Evolutionary conservation across 2,113 vertebrate species (phyloP).

Genomic region (Ondatra zibethicus): DNA sequence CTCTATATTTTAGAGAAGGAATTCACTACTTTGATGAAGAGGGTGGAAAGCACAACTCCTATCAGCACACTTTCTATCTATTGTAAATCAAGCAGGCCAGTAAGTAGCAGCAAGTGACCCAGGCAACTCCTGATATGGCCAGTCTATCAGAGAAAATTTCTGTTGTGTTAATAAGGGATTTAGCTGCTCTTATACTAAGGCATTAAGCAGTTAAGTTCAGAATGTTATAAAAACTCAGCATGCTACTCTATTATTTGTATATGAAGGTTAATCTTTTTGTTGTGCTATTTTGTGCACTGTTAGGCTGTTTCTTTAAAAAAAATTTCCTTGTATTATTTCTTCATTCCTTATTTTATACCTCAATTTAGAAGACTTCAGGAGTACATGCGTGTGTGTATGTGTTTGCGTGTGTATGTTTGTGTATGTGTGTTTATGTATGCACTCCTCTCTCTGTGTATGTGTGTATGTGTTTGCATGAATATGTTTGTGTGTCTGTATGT

Average conservation of each 20-base stretch:
- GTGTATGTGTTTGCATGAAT: no score
- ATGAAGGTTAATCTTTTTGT: background rate
- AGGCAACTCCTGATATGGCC: background rate
- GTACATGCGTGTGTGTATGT: background rate
- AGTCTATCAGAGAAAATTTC: background rate
- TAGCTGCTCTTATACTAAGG: background rate
- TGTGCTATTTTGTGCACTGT: background rate
- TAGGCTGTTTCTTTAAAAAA: background rate
- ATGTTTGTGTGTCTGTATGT: no score
- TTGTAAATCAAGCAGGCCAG: background rate
- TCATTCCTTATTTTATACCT: background rate
- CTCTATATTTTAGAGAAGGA: conserved; percentile 9
- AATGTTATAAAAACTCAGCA: background rate
- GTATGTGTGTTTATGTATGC: no score
- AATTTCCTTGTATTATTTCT: background rate
- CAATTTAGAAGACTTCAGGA: background rate
- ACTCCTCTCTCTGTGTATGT: no score
- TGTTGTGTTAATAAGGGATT: background rate
- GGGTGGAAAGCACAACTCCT: background rate
- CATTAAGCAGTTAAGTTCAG: background rate
- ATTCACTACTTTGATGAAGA: background rate
- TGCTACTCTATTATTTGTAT: background rate
- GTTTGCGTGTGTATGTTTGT: no score
- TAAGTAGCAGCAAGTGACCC: background rate
- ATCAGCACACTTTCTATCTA: background rate